Evolutionary conservation across 37 sponge, comb jelly and placozoan species (phyloP).

Genomic region (Geodia barretti): DNA sequence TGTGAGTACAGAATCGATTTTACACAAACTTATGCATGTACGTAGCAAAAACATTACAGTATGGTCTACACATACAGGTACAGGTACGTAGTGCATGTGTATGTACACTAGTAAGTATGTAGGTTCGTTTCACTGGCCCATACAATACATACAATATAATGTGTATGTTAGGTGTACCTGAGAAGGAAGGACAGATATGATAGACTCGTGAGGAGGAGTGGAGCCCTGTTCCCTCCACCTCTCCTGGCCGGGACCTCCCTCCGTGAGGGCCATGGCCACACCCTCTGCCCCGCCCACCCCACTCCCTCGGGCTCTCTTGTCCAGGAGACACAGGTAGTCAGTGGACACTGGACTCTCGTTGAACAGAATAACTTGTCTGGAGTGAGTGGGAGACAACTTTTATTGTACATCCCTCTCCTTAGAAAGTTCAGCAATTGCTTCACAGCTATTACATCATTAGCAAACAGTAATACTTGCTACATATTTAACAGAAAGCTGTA

Average conservation of each 20-base stretch:
- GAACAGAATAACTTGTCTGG: slow-evolving; percentile 32
- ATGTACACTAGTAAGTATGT: too few species aligned
- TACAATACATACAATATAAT: too few species aligned
- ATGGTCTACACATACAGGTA: background rate
- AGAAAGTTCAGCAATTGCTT: too few species aligned
- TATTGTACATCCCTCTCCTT: too few species aligned
- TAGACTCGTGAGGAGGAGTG: background rate
- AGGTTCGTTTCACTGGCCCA: too few species aligned
- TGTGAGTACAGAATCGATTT: too few species aligned
- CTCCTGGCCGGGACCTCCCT: slow-evolving; percentile 38
- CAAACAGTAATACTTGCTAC: too few species aligned
- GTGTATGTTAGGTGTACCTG: too few species aligned
- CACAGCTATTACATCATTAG: too few species aligned
- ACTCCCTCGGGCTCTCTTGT: slow-evolving; percentile 32
- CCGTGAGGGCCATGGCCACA: slow-evolving; percentile 29
- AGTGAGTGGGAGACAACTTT: background rate
- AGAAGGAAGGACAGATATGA: slow-evolving; percentile 4
- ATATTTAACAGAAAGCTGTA: too few species aligned
- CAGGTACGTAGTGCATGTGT: background rate
- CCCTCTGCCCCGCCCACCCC: slow-evolving; percentile 23
- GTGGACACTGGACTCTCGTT: slow-evolving; percentile 78
- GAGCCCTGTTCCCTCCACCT: slow-evolving; percentile 42
- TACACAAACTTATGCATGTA: too few species aligned
- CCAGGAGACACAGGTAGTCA: slow-evolving; percentile 55
- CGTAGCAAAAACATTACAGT: background rate